Percentiles rank a stretch among this genome's conserved stretches.
phyloP scores from a whole-genome alignment of 1,140 invertebrate genomes.

The Trichonephila clavipes region DNA sequence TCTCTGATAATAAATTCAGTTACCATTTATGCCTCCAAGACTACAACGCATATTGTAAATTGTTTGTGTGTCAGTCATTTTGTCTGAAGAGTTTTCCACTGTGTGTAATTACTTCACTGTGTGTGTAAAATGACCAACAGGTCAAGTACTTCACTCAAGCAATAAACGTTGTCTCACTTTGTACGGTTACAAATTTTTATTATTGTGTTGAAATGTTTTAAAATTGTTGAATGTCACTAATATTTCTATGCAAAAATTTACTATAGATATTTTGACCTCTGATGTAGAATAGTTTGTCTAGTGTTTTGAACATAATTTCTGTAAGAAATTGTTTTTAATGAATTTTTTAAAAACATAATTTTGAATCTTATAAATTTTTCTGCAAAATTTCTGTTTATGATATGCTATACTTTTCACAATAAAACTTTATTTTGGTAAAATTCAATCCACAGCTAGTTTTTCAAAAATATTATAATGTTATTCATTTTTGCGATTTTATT shows the following conservation, averaged over 20 bases:
- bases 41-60: conserved; percentile 2
- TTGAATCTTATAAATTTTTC: too few relatives aligned
- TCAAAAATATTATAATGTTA: too few relatives aligned
- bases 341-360: too few relatives aligned
- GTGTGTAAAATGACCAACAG: neutral
- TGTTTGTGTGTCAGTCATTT: neutral
- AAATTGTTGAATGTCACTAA: conserved; percentile 2
- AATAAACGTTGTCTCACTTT: conserved; percentile 27
- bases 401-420: too few relatives aligned
- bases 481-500: too few relatives aligned
- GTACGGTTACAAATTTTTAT: neutral
- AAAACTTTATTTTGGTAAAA: too few relatives aligned
- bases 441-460: too few relatives aligned
- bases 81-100: conserved; percentile 14
- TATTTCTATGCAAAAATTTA: neutral
- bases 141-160: conserved; percentile 31
- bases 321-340: too few relatives aligned
- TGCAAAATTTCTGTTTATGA: too few relatives aligned
- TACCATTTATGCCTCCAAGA: conserved; percentile 18
- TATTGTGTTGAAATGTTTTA: conserved; percentile 23
- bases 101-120: conserved; percentile 35
- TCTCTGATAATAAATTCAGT: conserved; percentile 33
- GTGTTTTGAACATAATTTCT: too few relatives aligned
- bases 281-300: too few relatives aligned
- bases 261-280: neutral